Base-by-base conservation (phyloP, 2,888 invertebrate species). In the Cataglyphis albicans region DNA sequence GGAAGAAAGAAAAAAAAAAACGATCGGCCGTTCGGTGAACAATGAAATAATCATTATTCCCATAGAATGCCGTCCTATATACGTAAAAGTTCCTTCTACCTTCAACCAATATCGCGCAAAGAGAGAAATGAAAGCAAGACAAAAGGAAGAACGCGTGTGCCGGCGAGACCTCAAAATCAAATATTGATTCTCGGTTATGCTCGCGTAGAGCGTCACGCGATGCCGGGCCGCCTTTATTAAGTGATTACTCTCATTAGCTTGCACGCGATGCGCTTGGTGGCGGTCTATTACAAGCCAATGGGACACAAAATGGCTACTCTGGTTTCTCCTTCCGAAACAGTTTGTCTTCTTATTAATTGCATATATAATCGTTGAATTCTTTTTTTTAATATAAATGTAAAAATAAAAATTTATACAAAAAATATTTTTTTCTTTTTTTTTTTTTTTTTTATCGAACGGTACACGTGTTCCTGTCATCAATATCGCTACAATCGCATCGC, bases 231-330 rank as follows among this genome's bases (percentile, higher is more conserved):
- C 91, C 92, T 93, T 94, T 94, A 94, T 94, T 94, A 93, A 94
- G 93, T 93, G 94, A 94, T 94, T 94, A 94, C 93, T 93, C 94
- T 94, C 93, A 94, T 94, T 94, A 94, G 93, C 88, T 87, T 90
- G 93, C 94, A 94, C 94, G 94, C 94, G 94, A 94, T 94, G 92
- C 91, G 92, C 92, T 93, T 93, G 93, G 92, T 88, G 82, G 64
- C 90, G 88, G 88, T 81, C 78, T 85, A 82, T 89, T 87, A 87
- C 90, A 55, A 83, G 84, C 88, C 88, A 89, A 89, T 90, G 83
- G 83, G 86, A 89, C 88, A 89, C 89, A 91, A 91, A 91, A 91
- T 91, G 90, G 90, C 88, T 82, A 35, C 35, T 68, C 52, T 52
- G 10, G 25, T 48, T 63, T 32, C 52, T 35, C 61, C 38, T 41